Evolutionary conservation across 2,113 vertebrate species (phyloP), one percentile per base, ranked within the genome.

Genomic region (Centropus unirufus): DNA sequence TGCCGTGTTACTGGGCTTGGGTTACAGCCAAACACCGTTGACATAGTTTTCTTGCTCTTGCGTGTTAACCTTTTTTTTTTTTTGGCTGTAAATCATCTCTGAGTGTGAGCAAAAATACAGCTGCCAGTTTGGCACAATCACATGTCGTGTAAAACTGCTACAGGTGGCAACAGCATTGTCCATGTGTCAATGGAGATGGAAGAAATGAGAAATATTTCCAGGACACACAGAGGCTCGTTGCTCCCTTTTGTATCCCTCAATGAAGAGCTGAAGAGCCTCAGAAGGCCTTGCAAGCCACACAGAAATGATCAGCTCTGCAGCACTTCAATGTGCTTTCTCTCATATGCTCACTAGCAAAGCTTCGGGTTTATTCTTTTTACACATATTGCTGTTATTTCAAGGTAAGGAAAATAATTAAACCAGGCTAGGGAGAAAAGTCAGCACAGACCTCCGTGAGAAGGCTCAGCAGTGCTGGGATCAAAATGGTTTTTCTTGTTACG

Each of bases 1-100:
- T 92, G 89, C 91, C 91, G 73, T 59, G 67, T 61, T 83, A 80
- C 80, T 74, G 86, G 68, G 47, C 40, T 89, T 95, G 95, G 83
- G 83, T 23, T 76, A n/a, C 74, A 91, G 96, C 94, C 95, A 96
- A 69, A 58, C 84, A 61, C 67, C 81, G 92, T 9, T 91, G 94
- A 96, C 95, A 96, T 55, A 82, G 36, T 89, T 95, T 79, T 82
- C 83, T 89, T 92, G 73, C 57, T 91, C 68, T 68, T 84, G 74
- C 22, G 6, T 70, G 91, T 84, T 78, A 44, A 78, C 20, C 1
- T 29, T 51, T 63, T 66, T 51, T 67, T 66, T 75, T 67, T 67
- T 58, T 59, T 54, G 22, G 9, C 64, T 84, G 47, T 16, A 82
- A 82, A 82, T 67, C 80, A 29, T 54, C 62, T 84, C 3, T 2